Percentiles rank a stretch among this genome's conserved stretches.
These are phyloP conservation scores for Lasius fuliginosus DNA, from an alignment of 2,888 invertebrate species.

Conservation along the genomic window DNA sequence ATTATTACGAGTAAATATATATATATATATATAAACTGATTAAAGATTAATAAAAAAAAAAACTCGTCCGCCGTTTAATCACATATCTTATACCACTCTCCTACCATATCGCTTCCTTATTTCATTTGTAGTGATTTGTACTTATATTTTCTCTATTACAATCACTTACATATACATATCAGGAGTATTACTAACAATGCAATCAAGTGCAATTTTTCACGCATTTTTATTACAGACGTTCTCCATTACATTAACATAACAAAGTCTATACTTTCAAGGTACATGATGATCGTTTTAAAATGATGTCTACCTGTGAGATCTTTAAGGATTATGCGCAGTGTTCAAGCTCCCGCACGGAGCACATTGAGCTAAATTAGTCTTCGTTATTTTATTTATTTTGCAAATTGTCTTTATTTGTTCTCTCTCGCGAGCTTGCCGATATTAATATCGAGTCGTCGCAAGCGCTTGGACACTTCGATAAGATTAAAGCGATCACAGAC, in stretches of 20 bases:
- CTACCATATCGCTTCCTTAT: conserved; percentile 44
- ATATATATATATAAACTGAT: conserved; percentile 84
- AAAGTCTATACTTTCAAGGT: conserved; percentile 86
- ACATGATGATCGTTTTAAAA: conserved; percentile 84
- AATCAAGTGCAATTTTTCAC: conserved; percentile 73
- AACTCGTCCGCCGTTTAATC: conserved; percentile 64
- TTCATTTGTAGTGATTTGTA: conserved; percentile 19
- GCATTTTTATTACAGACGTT: conserved; percentile 85
- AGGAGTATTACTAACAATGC: conserved; percentile 68
- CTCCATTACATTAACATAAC: conserved; percentile 85
- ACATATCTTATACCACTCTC: conserved; percentile 46
- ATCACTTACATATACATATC: not conserved
- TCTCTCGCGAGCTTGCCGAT: conserved; percentile 53
- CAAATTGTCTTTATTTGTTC: conserved; percentile 45
- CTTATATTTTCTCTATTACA: not conserved
- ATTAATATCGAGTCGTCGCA: conserved; percentile 69
- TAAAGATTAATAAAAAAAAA: conserved; percentile 83
- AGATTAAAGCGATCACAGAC: conserved; percentile 83
- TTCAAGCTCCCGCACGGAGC: conserved; percentile 79
- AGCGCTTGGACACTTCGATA: conserved; percentile 82
- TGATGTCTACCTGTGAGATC: conserved; percentile 84
- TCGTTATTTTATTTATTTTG: conserved; percentile 65
- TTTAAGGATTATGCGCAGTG: conserved; percentile 83
- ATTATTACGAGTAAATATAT: conserved; percentile 85
- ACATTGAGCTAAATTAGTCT: conserved; percentile 72